Evolutionary conservation across 2,888 invertebrate genomes (phyloP), one percentile per base, ranked within the genome.

Genomic region (Lasius platythorax): DNA sequence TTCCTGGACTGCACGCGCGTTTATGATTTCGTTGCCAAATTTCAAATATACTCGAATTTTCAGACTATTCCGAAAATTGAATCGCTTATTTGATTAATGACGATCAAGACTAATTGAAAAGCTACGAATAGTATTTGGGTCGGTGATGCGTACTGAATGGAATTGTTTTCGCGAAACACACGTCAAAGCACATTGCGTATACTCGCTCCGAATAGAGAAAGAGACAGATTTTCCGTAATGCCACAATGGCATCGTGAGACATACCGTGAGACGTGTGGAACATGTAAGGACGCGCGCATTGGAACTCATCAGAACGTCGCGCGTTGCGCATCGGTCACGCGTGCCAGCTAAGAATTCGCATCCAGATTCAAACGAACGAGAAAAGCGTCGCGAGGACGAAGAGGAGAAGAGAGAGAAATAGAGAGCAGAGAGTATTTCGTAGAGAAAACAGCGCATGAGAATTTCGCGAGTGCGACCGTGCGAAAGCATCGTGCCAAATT

Each of bases 341-440:
- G 92, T 92, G 93, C 92, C 93, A 93, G 88, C 91, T 89, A 90
- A 91, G 92, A 92, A 93, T 93, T 90, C 85, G 85, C 87, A 85
- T 84, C 87, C 84, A 64, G 87, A 91, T 87, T 88, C 87, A 79
- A 75, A 81, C 84, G 85, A 61, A 74, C 30, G 82, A 58, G 74
- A 61, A 37, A 66, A 81, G 50, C 64, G 72, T 37, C 6, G 61
- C n/a, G 84, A 46, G n/a, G 1, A 70, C 23, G 50, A 58, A 50
- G 50, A 46, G 50, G 2, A 18, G 50, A 50, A 11, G 50, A 46
- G 46, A 53, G 18, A 53, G 43, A 46, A 46, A 46, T 46, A 46
- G 30, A 70, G n/a, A 23, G 40, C n/a, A 75, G 9, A 40, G n/a
- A 23, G 23, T 9, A 46, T 0, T 46, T 46, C 1, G 23, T 11